Base-by-base conservation (phyloP, 2,113 vertebrate genomes). In the Myrmecobius fasciatus region DNA sequence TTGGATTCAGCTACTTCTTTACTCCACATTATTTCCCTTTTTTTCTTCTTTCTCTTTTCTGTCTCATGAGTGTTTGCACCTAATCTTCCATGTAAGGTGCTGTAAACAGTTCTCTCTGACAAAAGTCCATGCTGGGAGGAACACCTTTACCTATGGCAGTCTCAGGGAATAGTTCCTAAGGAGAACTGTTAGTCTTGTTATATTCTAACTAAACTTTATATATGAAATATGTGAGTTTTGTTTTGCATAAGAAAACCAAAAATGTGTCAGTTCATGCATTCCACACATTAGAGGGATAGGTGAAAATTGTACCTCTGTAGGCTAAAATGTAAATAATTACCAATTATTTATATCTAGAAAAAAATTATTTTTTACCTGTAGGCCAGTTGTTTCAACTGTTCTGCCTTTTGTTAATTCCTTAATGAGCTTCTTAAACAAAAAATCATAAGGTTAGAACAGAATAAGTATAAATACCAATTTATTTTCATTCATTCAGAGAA, bases 251-350 rank as follows among this genome's bases (percentile, higher is more conserved):
- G 14, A 3, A 22, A 46, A 52, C 20, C 6, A 24, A 51, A 24
- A 53, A 28, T 31, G 14, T 43, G 53, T 90, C n/a, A 89, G 51
- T 90, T 93, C 52, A 94, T 91, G 54, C 94, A 83, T 43, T 83
- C 36, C 7, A 24, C 20, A 43, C 20, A 43, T 83, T 83, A 83
- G 20, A 83, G 36, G 20, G 20, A 95, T 91, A 28, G 26, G 8
- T 43, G 89, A 46, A n/a, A 49, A 93, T 94, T 53, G 92, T 46
- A 93, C 93, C 53, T 95, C 89, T 93, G 47, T 53, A 92, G 52
- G 90, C 93, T 94, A 95, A 95, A 95, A 93, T 25, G 91, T n/a
- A 54, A 94, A 91, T 92, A 43, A 91, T 95, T 92, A 93, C n/a
- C 92, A 53, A 93, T 75, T 47, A 95, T 26, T 60, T 26, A 49